These are phyloP conservation scores for Oreochromis spilurus DNA, from an alignment of 2,113 vertebrate genomes.

Conservation along the genomic window DNA sequence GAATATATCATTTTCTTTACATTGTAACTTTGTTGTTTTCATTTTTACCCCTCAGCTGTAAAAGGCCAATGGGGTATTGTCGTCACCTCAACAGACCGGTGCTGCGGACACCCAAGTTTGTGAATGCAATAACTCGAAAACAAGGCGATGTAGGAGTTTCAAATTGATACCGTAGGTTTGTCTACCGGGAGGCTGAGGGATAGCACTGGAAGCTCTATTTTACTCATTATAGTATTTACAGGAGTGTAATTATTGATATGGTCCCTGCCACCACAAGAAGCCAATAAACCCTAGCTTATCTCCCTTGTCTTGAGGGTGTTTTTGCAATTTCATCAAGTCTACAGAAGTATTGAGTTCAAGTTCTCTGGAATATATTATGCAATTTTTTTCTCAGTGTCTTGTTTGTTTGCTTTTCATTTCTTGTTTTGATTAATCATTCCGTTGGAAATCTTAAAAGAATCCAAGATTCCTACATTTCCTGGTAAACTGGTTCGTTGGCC, in stretches of 20 bases:
- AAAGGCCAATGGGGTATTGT: not conserved
- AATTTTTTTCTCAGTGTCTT: fast-evolving
- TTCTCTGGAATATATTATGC: not conserved
- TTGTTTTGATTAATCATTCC: not conserved
- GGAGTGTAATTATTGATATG: not conserved
- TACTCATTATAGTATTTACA: not conserved
- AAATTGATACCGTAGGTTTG: not conserved
- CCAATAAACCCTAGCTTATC: not conserved
- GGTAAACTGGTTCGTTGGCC: not conserved
- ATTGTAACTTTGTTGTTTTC: not conserved
- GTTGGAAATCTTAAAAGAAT: not conserved
- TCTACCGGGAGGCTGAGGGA: not conserved
- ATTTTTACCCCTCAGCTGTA: not conserved
- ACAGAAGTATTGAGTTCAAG: not conserved
- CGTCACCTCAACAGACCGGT: not conserved
- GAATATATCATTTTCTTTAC: not conserved
- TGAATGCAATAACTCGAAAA: not conserved
- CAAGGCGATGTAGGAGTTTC: not conserved
- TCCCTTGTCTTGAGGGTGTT: not conserved
- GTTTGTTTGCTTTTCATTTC: not conserved
- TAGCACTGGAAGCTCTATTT: not conserved
- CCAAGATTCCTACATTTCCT: not conserved
- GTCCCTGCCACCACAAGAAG: not conserved
- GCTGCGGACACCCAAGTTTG: not conserved
- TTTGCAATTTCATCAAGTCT: not conserved